Evolutionary conservation across 1,140 invertebrate genomes (phyloP), one percentile per base, ranked within the genome.

Genomic region (Drosophila busckii): DNA sequence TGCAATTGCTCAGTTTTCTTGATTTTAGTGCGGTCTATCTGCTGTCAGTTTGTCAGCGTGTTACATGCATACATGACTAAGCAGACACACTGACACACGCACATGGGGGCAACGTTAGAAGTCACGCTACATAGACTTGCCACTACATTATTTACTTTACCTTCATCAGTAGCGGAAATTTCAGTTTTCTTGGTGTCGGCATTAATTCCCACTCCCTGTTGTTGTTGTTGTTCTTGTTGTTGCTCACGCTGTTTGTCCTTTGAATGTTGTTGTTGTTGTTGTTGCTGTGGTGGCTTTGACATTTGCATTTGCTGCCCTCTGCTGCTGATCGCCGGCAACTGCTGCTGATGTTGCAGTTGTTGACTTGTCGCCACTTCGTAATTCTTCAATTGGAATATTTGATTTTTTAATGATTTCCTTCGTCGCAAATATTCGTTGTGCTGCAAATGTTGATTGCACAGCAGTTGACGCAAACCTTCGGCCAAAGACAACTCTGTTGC

Each of bases 381-480:
- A 84, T 85, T 82, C 84, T 70, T 84, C 78, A 86, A 86, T 29
- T 89, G 64, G 56, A 89, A 90, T 29, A 55, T 66, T 48, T 89
- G 89, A 66, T 90, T 89, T 53, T 88, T 87, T 53, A 83, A 75
- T 49, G 75, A 76, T 89, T 88, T 55, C 80, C 87, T 85, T 85
- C 86, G 70, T 82, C 87, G 59, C 84, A 84, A 32, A 82, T 88
- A 75, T 71, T 73, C 50, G 83, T 87, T 54, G 76, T 89, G 46
- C 63, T 88, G 82, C 46, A 89, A 58, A 59, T 85, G 73, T 68
- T 87, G 70, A 88, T 88, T 80, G 78, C 88, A 55, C 84, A 87
- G 58, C 87, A 88, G 26, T 76, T 88, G 61, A 92, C 76, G 91
- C 37, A 92, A 80, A 71, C 70, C 65, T 68, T 85, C 58, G 26